These are phyloP conservation scores for Ephialtes manifestator DNA, from an alignment of 2,888 invertebrate genomes.

Conservation along the genomic window DNA sequence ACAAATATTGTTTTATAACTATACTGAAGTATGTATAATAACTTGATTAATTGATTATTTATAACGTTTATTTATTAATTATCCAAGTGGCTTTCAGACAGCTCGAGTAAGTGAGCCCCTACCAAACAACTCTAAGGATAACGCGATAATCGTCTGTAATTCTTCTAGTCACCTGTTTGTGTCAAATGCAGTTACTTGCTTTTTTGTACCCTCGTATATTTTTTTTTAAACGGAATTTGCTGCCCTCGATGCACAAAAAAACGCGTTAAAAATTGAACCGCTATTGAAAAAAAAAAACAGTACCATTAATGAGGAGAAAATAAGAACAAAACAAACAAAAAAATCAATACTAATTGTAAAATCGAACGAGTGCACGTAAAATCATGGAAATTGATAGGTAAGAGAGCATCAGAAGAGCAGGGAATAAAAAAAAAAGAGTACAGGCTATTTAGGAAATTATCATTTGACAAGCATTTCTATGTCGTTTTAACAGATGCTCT, in stretches of 20 bases:
- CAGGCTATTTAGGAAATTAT: constrained; percentile 58
- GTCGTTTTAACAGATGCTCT: constrained; percentile 16
- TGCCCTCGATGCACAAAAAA: constrained; percentile 54
- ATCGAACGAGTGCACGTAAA: constrained; percentile 24
- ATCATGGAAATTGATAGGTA: constrained; percentile 24
- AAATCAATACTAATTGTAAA: constrained; percentile 43
- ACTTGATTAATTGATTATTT: constrained; percentile 80
- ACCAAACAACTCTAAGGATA: constrained; percentile 73
- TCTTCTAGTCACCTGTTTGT: constrained; percentile 55
- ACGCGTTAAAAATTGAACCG: constrained; percentile 41
- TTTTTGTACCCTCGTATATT: constrained; percentile 21
- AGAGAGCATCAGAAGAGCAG: constrained; percentile 41
- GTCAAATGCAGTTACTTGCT: constrained; percentile 57
- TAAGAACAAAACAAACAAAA: constrained; percentile 20
- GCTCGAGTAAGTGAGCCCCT: constrained; percentile 74
- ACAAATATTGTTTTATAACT: constrained; percentile 77
- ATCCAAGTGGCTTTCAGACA: constrained; percentile 74
- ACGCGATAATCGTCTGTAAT: constrained; percentile 68
- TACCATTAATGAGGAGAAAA: constrained; percentile 23
- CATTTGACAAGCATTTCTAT: constrained; percentile 38
- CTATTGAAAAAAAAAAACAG: constrained; percentile 15
- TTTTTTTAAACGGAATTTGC: constrained; percentile 32
- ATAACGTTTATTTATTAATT: constrained; percentile 78
- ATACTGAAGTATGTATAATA: constrained; percentile 78
- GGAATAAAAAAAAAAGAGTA: constrained; percentile 37